phyloP scores from a whole-genome alignment of 2,888 invertebrate genomes.

The Pycnomerus fuliginosus region DNA sequence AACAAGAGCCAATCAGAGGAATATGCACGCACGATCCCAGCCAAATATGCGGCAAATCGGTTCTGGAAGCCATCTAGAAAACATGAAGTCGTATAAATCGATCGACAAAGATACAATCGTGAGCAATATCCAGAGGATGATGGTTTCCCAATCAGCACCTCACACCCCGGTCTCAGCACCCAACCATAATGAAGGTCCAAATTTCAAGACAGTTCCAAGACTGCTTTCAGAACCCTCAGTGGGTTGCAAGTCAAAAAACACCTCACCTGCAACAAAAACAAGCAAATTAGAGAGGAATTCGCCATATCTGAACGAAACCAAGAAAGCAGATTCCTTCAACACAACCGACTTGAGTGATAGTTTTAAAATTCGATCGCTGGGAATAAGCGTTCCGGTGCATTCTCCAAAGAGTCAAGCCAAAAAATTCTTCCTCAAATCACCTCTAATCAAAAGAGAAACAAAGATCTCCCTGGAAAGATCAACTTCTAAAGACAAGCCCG shows the following conservation, averaged over 20 bases:
- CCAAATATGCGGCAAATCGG: constrained; percentile 51
- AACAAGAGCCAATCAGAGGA: constrained; percentile 54
- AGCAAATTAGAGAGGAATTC: constrained; percentile 32
- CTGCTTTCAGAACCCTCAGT: constrained; percentile 50
- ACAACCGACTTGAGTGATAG: constrained; percentile 31
- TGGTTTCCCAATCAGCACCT: constrained; percentile 51
- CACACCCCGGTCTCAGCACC: constrained; percentile 52
- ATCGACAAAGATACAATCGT: constrained; percentile 46
- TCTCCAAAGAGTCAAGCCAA: constrained; percentile 43
- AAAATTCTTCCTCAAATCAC: constrained; percentile 47
- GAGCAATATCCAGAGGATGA: constrained; percentile 38
- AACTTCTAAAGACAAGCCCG: constrained; percentile 28
- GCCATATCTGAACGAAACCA: constrained; percentile 31
- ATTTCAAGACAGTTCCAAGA: constrained; percentile 45
- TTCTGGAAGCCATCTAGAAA: constrained; percentile 47
- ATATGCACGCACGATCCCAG: constrained; percentile 50
- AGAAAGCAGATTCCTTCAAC: constrained; percentile 24
- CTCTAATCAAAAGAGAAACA: constrained; percentile 45
- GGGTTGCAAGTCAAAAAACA: constrained; percentile 34
- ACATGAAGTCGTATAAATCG: constrained; percentile 45
- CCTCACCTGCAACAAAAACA: constrained; percentile 36
- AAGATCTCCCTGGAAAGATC: constrained; percentile 38
- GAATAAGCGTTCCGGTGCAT: constrained; percentile 42
- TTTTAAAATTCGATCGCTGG: constrained; percentile 34
- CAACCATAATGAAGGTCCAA: constrained; percentile 40